These are phyloP conservation scores for Ferdinandea cuprea DNA, from an alignment of 2,888 invertebrate species.

Conservation along the genomic window DNA sequence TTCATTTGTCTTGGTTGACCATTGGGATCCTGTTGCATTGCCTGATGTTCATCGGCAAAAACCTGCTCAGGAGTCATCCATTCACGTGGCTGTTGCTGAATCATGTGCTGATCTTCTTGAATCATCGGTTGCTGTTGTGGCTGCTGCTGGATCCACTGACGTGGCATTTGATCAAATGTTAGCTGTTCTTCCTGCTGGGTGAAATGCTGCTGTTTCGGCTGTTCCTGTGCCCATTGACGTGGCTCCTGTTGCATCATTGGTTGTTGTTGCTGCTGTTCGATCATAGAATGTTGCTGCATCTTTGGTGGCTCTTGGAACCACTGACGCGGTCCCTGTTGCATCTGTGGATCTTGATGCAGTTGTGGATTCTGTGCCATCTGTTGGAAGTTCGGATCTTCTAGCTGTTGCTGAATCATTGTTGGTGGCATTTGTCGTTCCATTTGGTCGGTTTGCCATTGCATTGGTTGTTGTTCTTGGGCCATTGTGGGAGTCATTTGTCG, in stretches of 20 bases:
- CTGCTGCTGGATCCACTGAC: constrained; percentile 46
- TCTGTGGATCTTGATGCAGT: background rate
- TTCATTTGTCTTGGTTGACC: background rate
- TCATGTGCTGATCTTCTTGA: constrained; percentile 10
- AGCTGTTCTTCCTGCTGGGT: constrained; percentile 23
- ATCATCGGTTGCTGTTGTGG: constrained; percentile 25
- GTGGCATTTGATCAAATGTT: constrained; percentile 24
- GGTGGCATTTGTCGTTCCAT: constrained; percentile 20
- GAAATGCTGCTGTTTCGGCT: background rate
- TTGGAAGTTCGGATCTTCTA: constrained; percentile 1
- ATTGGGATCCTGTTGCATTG: background rate
- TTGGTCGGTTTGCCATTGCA: constrained; percentile 24
- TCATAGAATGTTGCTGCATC: background rate
- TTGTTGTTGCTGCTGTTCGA: constrained; percentile 7
- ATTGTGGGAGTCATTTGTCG: constrained; percentile 3
- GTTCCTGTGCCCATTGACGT: constrained; percentile 31
- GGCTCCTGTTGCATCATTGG: constrained; percentile 18
- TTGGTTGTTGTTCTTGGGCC: background rate
- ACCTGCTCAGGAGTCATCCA: constrained; percentile 18
- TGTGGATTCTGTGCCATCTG: constrained; percentile 20
- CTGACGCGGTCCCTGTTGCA: constrained; percentile 15
- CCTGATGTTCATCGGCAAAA: background rate
- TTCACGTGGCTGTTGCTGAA: constrained; percentile 21
- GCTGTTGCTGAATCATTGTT: background rate
- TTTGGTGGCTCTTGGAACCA: background rate